Base-by-base conservation (phyloP, 2,888 invertebrate species). In the Pycnomerus fuliginosus region DNA sequence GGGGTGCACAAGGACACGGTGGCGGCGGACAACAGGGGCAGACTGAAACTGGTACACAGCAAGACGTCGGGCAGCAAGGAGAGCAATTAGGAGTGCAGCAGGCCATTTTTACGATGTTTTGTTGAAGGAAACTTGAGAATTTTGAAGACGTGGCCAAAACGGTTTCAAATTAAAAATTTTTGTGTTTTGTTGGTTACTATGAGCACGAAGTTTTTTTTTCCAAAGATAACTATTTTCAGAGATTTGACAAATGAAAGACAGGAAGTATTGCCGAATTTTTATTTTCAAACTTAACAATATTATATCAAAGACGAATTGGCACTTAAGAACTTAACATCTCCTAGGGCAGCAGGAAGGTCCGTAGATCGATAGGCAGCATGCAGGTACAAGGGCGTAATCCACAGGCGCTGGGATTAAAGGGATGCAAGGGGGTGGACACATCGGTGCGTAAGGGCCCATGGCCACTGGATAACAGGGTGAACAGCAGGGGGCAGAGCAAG, bases 11-110 rank as follows among this genome's bases (percentile, higher is more conserved):
- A 7, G 58, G 58, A 35, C 58, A 54, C 1, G 52, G 50, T 11
- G 51, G 49, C 24, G 56, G 53, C 4, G 55, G 56, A 3, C 38
- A 40, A 33, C 52, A 50, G 2, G 56, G 56, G 30, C 58, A 58
- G 3, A 56, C 53, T 17, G 39, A 40, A 14, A 48, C 38, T 20
- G 48, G 35, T 5, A 48, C 50, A 31, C 44, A 44, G 27, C 43
- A 39, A 3, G 44, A 29, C 12, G 45, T 39, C 8, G 40, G 40
- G 15, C 50, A 45, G 42, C 50, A 47, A 17, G 53, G 53, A 3
- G 52, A 36, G 34, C 55, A 55, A 35, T 47, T 45, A 7, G 45
- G 30, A 23, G 36, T 12, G 38, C 33, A 33, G 30, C 44, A 44
- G 43, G 53, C 40, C 54, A 54, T 54, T 12, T 51, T 53, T 13